Evolutionary conservation across 2,113 vertebrate species (phyloP).

Genomic region (Gymnarchus niloticus): DNA sequence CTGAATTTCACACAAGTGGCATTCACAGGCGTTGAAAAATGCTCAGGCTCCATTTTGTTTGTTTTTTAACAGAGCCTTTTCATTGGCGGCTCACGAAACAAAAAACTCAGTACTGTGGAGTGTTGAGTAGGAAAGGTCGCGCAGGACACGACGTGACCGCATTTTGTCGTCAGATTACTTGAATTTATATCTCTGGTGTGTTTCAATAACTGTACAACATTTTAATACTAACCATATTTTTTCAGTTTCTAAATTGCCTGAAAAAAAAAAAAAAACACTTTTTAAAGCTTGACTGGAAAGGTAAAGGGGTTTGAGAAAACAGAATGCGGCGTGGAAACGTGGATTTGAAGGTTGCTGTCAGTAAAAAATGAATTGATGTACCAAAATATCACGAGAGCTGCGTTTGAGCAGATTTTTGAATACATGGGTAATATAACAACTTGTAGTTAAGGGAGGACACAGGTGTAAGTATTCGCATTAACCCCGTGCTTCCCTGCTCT

Average conservation of each 20-base stretch:
- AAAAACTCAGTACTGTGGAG: conserved; percentile 49
- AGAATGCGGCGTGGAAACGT: not conserved
- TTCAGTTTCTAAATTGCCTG: conserved; percentile 11
- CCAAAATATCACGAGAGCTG: not conserved
- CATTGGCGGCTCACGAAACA: conserved; percentile 66
- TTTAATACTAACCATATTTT: conserved; percentile 18
- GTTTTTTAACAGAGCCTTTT: conserved; percentile 54
- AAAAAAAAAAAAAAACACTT: not conserved
- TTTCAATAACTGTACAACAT: conserved; percentile 60
- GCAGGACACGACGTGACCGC: conserved; percentile 32
- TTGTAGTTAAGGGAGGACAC: not conserved
- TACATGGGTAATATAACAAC: not conserved
- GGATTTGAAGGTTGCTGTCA: not conserved
- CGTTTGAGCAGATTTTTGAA: not conserved
- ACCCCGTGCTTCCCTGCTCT: not conserved
- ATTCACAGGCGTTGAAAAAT: conserved; percentile 28
- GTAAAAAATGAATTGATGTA: not conserved
- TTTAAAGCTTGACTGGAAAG: conserved; percentile 1
- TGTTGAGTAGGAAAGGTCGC: conserved; percentile 52
- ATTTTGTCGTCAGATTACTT: conserved; percentile 52
- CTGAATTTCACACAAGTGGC: conserved; percentile 52
- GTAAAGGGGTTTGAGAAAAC: not conserved
- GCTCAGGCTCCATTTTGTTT: conserved; percentile 52
- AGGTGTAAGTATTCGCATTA: not conserved
- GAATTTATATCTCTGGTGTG: conserved; percentile 59